Base-by-base conservation (phyloP, 2,797 vertebrate genomes). In the Gambelia wislizenii region DNA sequence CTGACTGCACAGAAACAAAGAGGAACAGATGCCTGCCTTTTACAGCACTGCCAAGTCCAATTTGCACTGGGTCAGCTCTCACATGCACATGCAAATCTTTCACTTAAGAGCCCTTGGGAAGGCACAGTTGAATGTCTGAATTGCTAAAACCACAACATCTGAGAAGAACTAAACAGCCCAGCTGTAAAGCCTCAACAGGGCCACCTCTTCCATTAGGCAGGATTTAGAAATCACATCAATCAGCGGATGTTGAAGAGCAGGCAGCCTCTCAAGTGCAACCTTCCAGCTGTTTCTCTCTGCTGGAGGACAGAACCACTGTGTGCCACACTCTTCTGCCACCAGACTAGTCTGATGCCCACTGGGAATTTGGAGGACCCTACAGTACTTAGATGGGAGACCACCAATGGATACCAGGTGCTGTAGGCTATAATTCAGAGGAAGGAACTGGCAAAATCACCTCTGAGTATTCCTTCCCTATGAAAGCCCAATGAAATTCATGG, bases 1-100 rank as follows among this genome's bases (percentile, higher is more conserved):
- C 0, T 97, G 98, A 86, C 98, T 99, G 92, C 69, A 77, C 16
- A 22, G 64, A 4, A 86, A 56, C 20, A 52, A 0, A 92, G 92
- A 91, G 27, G 6, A 93, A 84, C 80, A 16, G 89, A 83, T 61
- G 85, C 82, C 25, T 18, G 44, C 1, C 13, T 12, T 76, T 33
- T 13, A 67, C 22, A n/a, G 16, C 33, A 81, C 42, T 44, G 25
- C 33, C 25, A 5, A 25, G 8, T 44, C 72, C 42, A 52, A 10
- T n/a, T 59, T 30, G n/a, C 20, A 25, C 20, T 64, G 22, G 8
- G 20, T 2, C 25, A 39, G 39, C 27, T 59, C 39, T 33, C 1
- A 64, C 0, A 47, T 36, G 25, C 18, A 56, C 25, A 6, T 4
- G 20, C 13, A 84, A 52, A 44, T n/a, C 9, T 36, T 39, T 27